Conservation (phyloP, 2,797 vertebrate genomes). For the Orestias chungarensis region DNA sequence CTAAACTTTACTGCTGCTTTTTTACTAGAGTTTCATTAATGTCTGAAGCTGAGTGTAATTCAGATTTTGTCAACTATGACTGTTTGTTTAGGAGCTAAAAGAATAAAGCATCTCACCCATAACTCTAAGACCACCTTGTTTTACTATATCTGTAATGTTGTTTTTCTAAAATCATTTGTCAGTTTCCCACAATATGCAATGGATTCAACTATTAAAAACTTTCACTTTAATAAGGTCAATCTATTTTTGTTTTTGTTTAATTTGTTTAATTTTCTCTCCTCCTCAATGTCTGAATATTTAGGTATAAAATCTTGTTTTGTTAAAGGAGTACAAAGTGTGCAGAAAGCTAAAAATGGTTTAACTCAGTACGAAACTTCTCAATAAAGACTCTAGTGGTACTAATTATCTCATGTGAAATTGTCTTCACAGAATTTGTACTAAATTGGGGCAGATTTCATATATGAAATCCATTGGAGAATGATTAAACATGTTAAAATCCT, state of each 20-base stretch:
- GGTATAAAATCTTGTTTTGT: too few species aligned
- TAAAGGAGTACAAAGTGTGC: neutral
- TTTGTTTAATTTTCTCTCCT: neutral
- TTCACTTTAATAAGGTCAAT: neutral
- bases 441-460: too few species aligned
- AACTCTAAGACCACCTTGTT: too few species aligned
- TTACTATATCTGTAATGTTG: too few species aligned
- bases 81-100: neutral
- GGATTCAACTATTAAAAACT: neutral
- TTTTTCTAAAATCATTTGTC: neutral
- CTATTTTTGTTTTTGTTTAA: too few species aligned
- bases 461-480: too few species aligned
- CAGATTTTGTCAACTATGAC: neutral
- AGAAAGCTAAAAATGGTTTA: neutral
- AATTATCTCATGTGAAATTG: neutral
- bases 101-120: neutral
- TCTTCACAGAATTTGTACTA: too few species aligned
- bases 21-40: neutral
- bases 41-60: neutral
- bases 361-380: neutral
- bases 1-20: neutral
- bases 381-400: neutral
- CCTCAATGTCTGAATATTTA: too few species aligned
- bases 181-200: neutral
- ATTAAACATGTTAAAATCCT: too few species aligned